Evolutionary conservation across 1,140 invertebrate genomes (phyloP), one percentile per base, ranked within the genome.

Genomic region (Bathynomus jamesi): DNA sequence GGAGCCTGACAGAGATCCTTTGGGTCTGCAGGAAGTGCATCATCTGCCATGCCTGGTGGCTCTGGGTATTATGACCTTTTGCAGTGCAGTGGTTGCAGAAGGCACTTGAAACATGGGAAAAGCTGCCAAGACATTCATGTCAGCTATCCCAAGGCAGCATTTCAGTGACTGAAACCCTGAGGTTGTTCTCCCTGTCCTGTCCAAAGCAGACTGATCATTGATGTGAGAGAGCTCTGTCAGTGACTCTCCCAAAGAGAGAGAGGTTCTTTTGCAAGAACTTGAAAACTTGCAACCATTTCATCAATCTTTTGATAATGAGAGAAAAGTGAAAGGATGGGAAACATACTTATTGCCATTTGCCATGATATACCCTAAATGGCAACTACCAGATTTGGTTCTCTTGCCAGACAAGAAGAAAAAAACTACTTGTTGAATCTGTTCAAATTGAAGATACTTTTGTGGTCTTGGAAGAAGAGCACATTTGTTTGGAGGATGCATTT

Each of bases 21-120:
- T 93, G 92, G 91, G 83, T 89, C 32, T 93, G 91, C 81, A 86
- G 87, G 0, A 85, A 87, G 53, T 94, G 92, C 83, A 88, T 87
- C 79, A 87, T 86, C 76, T 92, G 85, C 82, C 85, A 84, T 80
- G 87, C 86, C 53, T 90, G 88, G 84, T 79, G n/a, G n/a, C n/a
- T 84, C 82, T 82, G 83, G 78, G 78, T 87, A 80, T 76, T 85
- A 83, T 61, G 75, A 72, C 46, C 83, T 82, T 32, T 84, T 87
- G 78, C 82, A 53, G 76, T 93, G 92, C 82, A 87, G 86, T 61
- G 85, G 87, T 61, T 85, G 83, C 78, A 81, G 78, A 25, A 81
- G 82, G 70, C 87, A 88, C 30, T n/a, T 93, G 91, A 82, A 91
- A 96, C 82, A 87, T 89, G 40, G 88, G 89, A 64, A 95, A 93